A percentile compares a stretch with the other conserved stretches of the same genome.
Evolutionary conservation across 2,113 vertebrate genomes (phyloP).

Genomic region (Silurus asotus): DNA sequence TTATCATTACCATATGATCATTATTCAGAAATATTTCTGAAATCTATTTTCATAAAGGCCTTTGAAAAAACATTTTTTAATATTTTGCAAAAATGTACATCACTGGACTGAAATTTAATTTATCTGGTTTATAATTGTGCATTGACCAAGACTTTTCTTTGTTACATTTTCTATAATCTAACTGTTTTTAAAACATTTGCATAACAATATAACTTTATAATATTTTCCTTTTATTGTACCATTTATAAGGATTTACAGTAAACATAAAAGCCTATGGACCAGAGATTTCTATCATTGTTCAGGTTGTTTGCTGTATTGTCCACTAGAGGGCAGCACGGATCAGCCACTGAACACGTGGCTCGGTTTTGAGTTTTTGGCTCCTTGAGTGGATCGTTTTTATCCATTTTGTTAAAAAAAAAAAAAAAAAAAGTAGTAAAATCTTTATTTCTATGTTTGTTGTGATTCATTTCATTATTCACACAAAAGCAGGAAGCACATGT

Average conservation of each 20-base stretch:
- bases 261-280: neutral
- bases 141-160: conserved; percentile 3
- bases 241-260: neutral
- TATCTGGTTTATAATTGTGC: conserved; percentile 14
- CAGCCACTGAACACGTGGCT: neutral
- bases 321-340: conserved; percentile 61
- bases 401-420: neutral
- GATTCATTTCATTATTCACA: neutral
- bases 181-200: neutral
- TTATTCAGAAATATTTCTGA: neutral
- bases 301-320: conserved; percentile 46
- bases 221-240: neutral
- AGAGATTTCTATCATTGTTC: neutral
- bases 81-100: neutral
- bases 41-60: neutral
- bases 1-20: neutral
- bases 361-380: neutral
- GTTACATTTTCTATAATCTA: neutral
- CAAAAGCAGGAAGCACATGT: neutral
- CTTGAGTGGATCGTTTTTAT: neutral
- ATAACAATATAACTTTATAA: neutral
- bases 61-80: neutral
- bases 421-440: neutral
- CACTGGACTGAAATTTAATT: neutral
- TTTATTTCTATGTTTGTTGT: neutral